Percentiles rank a stretch among this genome's conserved stretches.
Evolutionary conservation across 1,140 invertebrate genomes (phyloP).

Genomic region (Bombus waltoni): DNA sequence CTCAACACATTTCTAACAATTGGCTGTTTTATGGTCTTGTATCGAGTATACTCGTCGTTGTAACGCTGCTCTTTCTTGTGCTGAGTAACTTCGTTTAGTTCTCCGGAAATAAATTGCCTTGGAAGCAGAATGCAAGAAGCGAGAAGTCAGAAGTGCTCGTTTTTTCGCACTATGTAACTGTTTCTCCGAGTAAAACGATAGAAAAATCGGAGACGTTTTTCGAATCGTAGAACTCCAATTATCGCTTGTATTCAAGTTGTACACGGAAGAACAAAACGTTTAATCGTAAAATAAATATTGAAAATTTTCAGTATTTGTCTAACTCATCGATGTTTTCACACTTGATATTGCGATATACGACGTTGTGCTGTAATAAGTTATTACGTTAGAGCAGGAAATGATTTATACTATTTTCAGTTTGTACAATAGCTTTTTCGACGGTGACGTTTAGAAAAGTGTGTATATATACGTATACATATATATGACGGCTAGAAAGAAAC

Average conservation of each 20-base stretch:
- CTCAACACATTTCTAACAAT: neutral
- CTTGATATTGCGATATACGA: no score
- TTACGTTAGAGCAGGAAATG: no score
- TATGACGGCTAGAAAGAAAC: neutral
- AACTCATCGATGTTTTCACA: no score
- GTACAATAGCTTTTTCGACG: no score
- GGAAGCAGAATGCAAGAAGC: neutral
- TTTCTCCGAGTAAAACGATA: slow-evolving; percentile 7
- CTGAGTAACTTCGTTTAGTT: neutral
- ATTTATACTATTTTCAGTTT: no score
- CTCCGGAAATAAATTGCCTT: neutral
- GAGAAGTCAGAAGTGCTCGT: neutral
- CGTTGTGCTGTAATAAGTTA: no score
- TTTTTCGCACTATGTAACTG: neutral
- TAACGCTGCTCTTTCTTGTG: neutral
- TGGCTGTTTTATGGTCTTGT: neutral
- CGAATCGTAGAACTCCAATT: neutral
- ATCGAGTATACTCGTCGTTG: neutral
- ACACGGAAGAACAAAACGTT: neutral
- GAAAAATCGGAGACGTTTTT: slow-evolving; percentile 2
- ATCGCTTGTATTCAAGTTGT: neutral
- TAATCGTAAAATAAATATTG: neutral
- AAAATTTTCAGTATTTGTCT: neutral
- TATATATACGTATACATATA: neutral
- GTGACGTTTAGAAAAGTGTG: neutral